Evolutionary conservation across 1,140 invertebrate species (phyloP).

Genomic region (Neotoxoptera formosana): DNA sequence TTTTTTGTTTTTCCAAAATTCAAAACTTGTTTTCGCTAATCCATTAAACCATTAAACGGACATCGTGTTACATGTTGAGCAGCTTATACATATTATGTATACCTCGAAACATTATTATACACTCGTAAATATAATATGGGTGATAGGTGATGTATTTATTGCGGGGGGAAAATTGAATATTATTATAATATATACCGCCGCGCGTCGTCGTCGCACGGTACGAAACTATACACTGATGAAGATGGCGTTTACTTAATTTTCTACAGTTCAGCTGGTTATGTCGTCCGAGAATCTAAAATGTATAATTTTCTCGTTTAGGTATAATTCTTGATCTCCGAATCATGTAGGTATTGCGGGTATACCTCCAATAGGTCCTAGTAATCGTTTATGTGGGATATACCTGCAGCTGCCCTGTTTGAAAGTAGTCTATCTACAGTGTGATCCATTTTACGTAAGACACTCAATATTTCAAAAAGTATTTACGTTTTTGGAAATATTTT

Average conservation of each 20-base stretch:
- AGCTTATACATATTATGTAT: too few relatives aligned
- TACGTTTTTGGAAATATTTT: too few relatives aligned
- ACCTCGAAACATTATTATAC: not conserved
- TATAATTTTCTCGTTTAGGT: not conserved
- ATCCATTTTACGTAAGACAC: too few relatives aligned
- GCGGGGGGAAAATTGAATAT: not conserved
- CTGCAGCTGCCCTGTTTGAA: too few relatives aligned
- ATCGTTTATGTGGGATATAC: too few relatives aligned
- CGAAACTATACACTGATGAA: not conserved
- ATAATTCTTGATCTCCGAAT: not conserved
- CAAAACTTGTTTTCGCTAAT: conserved; percentile 5
- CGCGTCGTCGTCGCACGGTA: not conserved
- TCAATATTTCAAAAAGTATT: too few relatives aligned
- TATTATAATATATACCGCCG: not conserved
- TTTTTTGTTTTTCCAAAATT: not conserved
- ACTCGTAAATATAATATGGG: not conserved
- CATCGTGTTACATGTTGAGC: not conserved
- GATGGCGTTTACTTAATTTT: too few relatives aligned
- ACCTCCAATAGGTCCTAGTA: not conserved
- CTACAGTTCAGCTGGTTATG: not conserved
- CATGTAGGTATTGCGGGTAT: not conserved
- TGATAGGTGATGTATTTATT: not conserved
- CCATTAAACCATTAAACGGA: not conserved
- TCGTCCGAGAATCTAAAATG: not conserved
- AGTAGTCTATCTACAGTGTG: too few relatives aligned